A percentile compares a stretch with the other conserved stretches of the same genome.
phyloP scores from a whole-genome alignment of 2,888 invertebrate species.

The Petrophora chlorosata region DNA sequence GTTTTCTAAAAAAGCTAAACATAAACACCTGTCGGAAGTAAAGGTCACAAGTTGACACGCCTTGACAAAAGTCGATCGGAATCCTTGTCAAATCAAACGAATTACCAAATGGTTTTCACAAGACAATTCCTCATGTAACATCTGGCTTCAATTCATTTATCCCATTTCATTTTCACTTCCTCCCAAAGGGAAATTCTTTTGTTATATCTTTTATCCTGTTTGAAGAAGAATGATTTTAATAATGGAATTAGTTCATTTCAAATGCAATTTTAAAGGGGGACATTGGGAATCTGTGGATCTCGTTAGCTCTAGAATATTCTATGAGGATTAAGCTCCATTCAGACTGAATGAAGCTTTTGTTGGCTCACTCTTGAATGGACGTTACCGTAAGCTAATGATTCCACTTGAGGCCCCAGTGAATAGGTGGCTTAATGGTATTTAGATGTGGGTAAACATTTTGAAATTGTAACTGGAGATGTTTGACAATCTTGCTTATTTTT shows the following conservation, averaged over 20 bases:
- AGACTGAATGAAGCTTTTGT: constrained; percentile 30
- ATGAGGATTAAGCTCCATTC: constrained; percentile 31
- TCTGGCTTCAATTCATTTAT: constrained; percentile 17
- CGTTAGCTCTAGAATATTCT: constrained; percentile 37
- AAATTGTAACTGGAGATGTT: too few relatives aligned
- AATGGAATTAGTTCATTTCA: constrained; percentile 26
- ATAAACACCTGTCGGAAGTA: background rate
- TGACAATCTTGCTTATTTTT: too few relatives aligned
- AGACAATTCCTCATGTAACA: constrained; percentile 17
- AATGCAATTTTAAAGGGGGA: constrained; percentile 33
- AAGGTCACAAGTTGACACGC: too few relatives aligned
- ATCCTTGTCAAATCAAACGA: too few relatives aligned
- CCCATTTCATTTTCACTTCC: constrained; percentile 1
- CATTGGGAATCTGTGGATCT: constrained; percentile 28
- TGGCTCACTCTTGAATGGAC: constrained; percentile 23
- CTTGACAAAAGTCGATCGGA: background rate
- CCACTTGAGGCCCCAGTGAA: background rate
- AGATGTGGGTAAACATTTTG: too few relatives aligned
- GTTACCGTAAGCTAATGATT: constrained; percentile 1
- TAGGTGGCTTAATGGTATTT: too few relatives aligned
- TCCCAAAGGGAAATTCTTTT: background rate
- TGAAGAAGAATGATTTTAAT: constrained; percentile 6
- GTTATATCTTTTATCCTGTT: constrained; percentile 7
- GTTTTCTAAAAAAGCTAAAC: background rate
- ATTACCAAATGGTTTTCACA: constrained; percentile 11